phyloP scores from a whole-genome alignment of 2,797 vertebrate genomes.

The Cottoperca gobio region DNA sequence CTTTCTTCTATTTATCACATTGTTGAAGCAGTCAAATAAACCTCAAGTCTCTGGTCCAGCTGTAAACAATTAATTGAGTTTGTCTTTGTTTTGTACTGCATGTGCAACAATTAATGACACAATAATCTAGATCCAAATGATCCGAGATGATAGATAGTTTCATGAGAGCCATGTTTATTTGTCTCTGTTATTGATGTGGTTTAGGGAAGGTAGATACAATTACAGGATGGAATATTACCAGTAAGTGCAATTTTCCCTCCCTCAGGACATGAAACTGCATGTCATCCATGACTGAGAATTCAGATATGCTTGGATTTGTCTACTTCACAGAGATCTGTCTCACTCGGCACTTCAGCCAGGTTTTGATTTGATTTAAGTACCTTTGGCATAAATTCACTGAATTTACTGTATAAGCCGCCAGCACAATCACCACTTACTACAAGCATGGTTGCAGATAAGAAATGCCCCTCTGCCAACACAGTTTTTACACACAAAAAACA shows the following conservation, averaged over 20 bases:
- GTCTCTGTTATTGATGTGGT: conserved; percentile 68
- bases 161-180: conserved; percentile 65
- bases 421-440: conserved; percentile 7
- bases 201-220: conserved; percentile 70
- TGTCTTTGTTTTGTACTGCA: conserved; percentile 47
- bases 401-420: conserved; percentile 8
- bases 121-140: conserved; percentile 55
- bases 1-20: conserved; percentile 36
- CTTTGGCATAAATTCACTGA: conserved; percentile 22
- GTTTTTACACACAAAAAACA: background rate
- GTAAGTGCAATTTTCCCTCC: conserved; percentile 61
- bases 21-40: conserved; percentile 39
- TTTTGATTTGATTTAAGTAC: conserved; percentile 35
- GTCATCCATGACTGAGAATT: conserved; percentile 43
- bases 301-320: conserved; percentile 58
- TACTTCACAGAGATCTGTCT: conserved; percentile 42
- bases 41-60: conserved; percentile 35
- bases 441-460: conserved; percentile 9
- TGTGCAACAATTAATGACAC: conserved; percentile 54
- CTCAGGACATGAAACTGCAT: conserved; percentile 56
- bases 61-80: conserved; percentile 50
- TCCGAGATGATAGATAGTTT: conserved; percentile 56
- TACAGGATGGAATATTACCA: conserved; percentile 70
- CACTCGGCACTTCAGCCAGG: conserved; percentile 26
- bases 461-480: conserved; percentile 5